Conservation (phyloP, 2,888 invertebrate species). For the Scaptomyza caliginosa region DNA sequence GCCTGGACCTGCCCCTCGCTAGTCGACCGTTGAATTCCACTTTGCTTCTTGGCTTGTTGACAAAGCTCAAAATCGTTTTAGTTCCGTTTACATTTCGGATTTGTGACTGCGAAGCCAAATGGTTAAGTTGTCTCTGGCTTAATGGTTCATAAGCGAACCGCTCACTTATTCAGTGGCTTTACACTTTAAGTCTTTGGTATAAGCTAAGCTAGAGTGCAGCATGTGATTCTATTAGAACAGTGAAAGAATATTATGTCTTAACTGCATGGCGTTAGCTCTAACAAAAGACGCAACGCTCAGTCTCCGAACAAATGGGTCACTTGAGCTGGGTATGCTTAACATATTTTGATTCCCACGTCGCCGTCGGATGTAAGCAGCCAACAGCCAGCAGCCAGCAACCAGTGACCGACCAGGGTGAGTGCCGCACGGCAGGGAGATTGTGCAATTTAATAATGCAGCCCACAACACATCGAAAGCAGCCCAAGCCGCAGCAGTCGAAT, state of each 20-base stretch:
- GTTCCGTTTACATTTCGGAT: slow-evolving; percentile 59
- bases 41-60: slow-evolving; percentile 37
- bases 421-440: slow-evolving; percentile 14
- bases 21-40: not conserved
- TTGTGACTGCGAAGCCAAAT: slow-evolving; percentile 9
- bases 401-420: slow-evolving; percentile 8
- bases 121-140: slow-evolving; percentile 4
- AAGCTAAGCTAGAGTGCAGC: too few relatives aligned
- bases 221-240: not conserved
- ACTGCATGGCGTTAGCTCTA: too few relatives aligned
- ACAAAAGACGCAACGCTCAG: not conserved
- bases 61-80: slow-evolving; percentile 51
- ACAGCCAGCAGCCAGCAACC: not conserved
- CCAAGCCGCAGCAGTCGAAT: slow-evolving; percentile 25
- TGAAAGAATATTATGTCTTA: too few relatives aligned
- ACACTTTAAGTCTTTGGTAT: not conserved
- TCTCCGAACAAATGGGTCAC: slow-evolving; percentile 38
- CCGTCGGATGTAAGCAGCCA: not conserved
- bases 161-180: slow-evolving; percentile 31
- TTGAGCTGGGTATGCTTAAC: slow-evolving; percentile 22
- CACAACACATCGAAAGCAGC: slow-evolving; percentile 30
- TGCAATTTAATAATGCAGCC: slow-evolving; percentile 37
- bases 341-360: slow-evolving; percentile 37
- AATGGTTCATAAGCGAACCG: slow-evolving; percentile 5
- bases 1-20: not conserved